A percentile compares a stretch with the other conserved stretches of the same genome.
Conservation (phyloP, 2,797 vertebrate genomes). For the Vespertilio murinus region DNA sequence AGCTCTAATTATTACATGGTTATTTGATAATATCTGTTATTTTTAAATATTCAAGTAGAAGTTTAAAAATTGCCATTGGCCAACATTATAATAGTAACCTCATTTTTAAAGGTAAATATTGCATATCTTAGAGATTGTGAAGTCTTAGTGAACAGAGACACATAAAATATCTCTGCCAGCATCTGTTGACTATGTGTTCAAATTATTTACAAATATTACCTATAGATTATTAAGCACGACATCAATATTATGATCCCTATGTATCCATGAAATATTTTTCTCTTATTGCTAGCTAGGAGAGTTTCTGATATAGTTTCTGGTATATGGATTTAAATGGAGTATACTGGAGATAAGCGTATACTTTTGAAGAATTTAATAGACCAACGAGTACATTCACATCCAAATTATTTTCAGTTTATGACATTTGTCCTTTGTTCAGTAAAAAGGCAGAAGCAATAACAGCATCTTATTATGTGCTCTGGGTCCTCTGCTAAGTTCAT, state of each 20-base stretch:
- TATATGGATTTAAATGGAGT: not conserved
- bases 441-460: not conserved
- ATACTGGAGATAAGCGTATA: not conserved
- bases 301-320: conserved; percentile 19
- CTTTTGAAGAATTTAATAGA: not conserved
- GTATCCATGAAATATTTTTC: not conserved
- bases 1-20: not conserved
- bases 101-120: not conserved
- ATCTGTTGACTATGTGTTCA: not conserved
- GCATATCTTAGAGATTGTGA: not conserved
- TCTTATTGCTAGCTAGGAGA: not conserved
- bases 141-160: not conserved
- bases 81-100: not conserved
- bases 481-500: not conserved
- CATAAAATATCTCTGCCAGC: not conserved
- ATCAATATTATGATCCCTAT: not conserved
- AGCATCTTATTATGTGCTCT: not conserved
- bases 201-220: not conserved
- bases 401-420: not conserved
- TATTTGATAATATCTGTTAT: not conserved
- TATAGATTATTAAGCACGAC: not conserved
- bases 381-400: not conserved
- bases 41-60: not conserved
- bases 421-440: not conserved
- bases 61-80: not conserved